A percentile compares a stretch with the other conserved stretches of the same genome.
Conservation (phyloP, 1,140 invertebrate species). For the Trichoplusia ni region DNA sequence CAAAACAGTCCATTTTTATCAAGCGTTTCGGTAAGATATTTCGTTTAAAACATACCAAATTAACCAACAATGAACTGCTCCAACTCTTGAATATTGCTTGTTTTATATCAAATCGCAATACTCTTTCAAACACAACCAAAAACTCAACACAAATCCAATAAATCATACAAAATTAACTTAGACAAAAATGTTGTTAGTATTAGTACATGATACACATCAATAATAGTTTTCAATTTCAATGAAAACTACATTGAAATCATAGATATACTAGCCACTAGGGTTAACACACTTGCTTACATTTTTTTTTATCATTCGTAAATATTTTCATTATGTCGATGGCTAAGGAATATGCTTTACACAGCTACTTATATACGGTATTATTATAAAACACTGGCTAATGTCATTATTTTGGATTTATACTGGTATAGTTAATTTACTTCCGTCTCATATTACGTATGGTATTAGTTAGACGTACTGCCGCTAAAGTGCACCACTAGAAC, state of each 20-base stretch:
- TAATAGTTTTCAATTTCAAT: constrained; percentile 62
- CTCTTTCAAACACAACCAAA: constrained; percentile 36
- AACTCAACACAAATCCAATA: constrained; percentile 38
- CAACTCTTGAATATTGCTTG: constrained; percentile 32
- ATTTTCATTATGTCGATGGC: not conserved
- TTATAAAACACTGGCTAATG: no score
- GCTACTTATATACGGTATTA: no score
- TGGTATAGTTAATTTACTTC: no score
- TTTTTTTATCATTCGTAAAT: constrained; percentile 13
- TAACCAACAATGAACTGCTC: not conserved
- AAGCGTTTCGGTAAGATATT: no score
- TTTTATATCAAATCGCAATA: constrained; percentile 26
- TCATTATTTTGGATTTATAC: no score
- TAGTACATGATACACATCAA: constrained; percentile 47
- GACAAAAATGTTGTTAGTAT: not conserved
- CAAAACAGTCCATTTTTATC: no score
- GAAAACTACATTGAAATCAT: constrained; percentile 67
- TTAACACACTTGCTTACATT: constrained; percentile 38
- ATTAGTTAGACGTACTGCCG: no score
- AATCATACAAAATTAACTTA: constrained; percentile 33
- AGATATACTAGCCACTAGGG: constrained; percentile 38
- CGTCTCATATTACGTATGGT: no score
- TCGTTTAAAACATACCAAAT: no score
- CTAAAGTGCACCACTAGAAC: no score
- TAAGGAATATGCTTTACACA: not conserved